Evolutionary conservation across 2,113 vertebrate species (phyloP), one percentile per base, ranked within the genome.

Genomic region (Chinchilla lanigera): DNA sequence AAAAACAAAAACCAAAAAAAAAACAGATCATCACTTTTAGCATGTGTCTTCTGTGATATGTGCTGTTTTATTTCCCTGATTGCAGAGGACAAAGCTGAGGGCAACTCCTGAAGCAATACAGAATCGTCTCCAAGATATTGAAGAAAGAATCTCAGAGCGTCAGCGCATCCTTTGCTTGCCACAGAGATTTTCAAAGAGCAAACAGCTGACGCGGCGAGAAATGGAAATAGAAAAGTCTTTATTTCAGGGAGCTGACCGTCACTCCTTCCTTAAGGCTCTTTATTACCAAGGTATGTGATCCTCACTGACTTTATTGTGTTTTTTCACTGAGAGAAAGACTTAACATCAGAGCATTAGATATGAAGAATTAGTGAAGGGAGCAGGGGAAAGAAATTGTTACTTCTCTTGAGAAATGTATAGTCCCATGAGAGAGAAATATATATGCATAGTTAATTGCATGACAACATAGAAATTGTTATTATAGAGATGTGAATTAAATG

Each of bases 141-240:
- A 98, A 97, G 98, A 99, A 98, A 99, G 99, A 98, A 99, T 99
- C 20, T 98, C 98, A 0, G 99, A 99, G 60, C 98, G 99, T 7
- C 98, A 98, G 11, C 99, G 99, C 97, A 99, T 99, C 22, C 98
- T 99, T 7, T 98, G 99, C 24, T 98, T 99, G 88, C 99, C 99
- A 0, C 99, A 99, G 97, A 99, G 99, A 73, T 99, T 99, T 96
- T 98, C 99, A 8, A 98, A 99, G 98, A 99, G 99, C 98, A 99
- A 98, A 54, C 98, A 99, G 14, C 99, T 99, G 94, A 99, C 99
- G 60, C 99, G 99, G 0, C 97, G 99, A 28, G 99, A 99, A 98
- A 99, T 99, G 99, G 99, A 99, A 98, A 99, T 99, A 12, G 99
- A 99, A 94, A 99, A 98, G 0, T 99, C 99, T 1, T 99, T 99